Base-by-base conservation (phyloP, 2,888 invertebrate genomes). In the Bugula neritina region DNA sequence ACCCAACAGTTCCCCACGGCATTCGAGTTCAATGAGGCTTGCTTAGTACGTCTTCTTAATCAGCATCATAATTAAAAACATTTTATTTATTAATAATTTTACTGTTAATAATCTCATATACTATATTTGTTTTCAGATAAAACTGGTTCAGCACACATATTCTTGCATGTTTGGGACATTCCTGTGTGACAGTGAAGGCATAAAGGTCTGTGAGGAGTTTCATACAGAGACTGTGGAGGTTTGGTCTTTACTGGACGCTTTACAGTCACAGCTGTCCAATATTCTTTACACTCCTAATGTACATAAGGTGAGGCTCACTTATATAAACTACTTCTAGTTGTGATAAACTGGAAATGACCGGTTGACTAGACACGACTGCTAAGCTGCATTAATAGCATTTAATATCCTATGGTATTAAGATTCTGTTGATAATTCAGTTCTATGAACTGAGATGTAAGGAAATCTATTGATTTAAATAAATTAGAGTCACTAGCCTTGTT, bases 101-200 rank as follows among this genome's bases (percentile, higher is more conserved):
- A n/a, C n/a, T n/a, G n/a, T n/a, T n/a, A n/a, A n/a, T n/a, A n/a
- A n/a, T n/a, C n/a, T n/a, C n/a, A n/a, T n/a, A n/a, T n/a, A n/a
- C n/a, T n/a, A n/a, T n/a, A n/a, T n/a, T n/a, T n/a, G n/a, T n/a
- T 83, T 86, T 43, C 84, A 95, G 94, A 91, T 95, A 74, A 97
- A 96, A 87, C 87, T 98, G 80, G 93, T 91, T 1, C 94, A 95
- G 77, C 98, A 98, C 86, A 91, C 92, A 71, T 94, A 96, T 86
- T 95, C 97, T 74, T 93, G 94, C 85, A 88, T 98, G 82, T 98
- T 95, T 87, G 97, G 97, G 77, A 96, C 95, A 78, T 98, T 98
- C 87, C 88, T 97, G 77, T 94, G 93, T 86, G 96, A 97, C 77
- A 83, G 77, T n/a, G 77, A 76, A 29, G 76, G 74, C 31, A 83